phyloP scores from a whole-genome alignment of 1,140 invertebrate species.

The Magallana gigas region DNA sequence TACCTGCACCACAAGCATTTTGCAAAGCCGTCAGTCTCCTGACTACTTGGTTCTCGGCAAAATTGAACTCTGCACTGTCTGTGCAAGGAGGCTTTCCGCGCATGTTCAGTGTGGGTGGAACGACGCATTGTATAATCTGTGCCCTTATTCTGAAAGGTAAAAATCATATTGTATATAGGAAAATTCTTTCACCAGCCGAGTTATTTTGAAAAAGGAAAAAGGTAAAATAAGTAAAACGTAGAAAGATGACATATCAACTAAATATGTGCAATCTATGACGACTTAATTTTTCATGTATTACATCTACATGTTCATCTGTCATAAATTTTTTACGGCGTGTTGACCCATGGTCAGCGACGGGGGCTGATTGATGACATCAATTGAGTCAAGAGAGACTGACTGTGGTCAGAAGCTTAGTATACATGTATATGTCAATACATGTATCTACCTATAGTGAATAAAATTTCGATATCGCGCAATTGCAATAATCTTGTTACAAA shows the following conservation, averaged over 20 bases:
- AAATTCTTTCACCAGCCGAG: too few relatives aligned
- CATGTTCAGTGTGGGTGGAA: conserved; percentile 51
- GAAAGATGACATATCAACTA: too few relatives aligned
- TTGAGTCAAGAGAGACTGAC: background rate
- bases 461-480: too few relatives aligned
- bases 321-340: background rate
- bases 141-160: conserved; percentile 46
- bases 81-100: conserved; percentile 43
- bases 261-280: background rate
- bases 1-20: conserved; percentile 57
- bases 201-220: too few relatives aligned
- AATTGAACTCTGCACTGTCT: conserved; percentile 52
- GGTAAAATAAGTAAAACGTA: too few relatives aligned
- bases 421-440: too few relatives aligned
- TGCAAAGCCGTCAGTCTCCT: conserved; percentile 51
- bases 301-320: background rate
- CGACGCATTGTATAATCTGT: conserved; percentile 55
- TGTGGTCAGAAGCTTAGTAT: background rate
- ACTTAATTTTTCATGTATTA: background rate
- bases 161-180: too few relatives aligned
- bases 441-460: too few relatives aligned
- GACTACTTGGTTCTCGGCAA: conserved; percentile 55
- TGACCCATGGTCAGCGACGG: background rate
- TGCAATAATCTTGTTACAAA: too few relatives aligned
- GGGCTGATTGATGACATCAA: conserved; percentile 2